These are phyloP conservation scores for Dioctria linearis DNA, from an alignment of 2,888 invertebrate species.

Conservation along the genomic window DNA sequence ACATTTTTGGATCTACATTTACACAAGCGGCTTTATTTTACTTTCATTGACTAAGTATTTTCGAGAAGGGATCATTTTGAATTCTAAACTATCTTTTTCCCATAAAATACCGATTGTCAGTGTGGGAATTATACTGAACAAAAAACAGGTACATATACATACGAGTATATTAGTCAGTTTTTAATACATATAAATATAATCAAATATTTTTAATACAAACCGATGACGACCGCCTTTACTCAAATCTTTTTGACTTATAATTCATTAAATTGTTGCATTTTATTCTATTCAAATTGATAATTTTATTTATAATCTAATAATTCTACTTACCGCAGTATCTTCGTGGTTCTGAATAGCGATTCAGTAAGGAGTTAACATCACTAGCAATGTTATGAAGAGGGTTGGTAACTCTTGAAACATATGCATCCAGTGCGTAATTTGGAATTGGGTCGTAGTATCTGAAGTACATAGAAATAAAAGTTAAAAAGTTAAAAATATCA, in stretches of 20 bases:
- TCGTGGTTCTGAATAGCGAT: slow-evolving; percentile 80
- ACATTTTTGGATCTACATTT: slow-evolving; percentile 19
- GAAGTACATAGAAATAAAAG: slow-evolving; percentile 58
- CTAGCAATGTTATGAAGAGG: slow-evolving; percentile 77
- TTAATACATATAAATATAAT: not conserved
- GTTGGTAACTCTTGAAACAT: slow-evolving; percentile 79
- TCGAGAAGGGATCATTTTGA: too few relatives aligned
- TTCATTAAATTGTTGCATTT: too few relatives aligned
- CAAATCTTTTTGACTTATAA: too few relatives aligned
- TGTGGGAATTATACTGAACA: not conserved
- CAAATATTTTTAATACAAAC: slow-evolving; percentile 43
- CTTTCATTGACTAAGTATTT: slow-evolving; percentile 14
- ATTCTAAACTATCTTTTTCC: not conserved
- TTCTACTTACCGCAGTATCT: slow-evolving; percentile 77
- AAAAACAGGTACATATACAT: not conserved
- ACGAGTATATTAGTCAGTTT: not conserved
- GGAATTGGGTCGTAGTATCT: slow-evolving; percentile 75
- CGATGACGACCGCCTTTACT: slow-evolving; percentile 24
- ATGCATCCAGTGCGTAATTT: slow-evolving; percentile 75
- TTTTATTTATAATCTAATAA: too few relatives aligned
- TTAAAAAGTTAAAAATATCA: too few relatives aligned
- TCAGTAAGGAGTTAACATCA: slow-evolving; percentile 75
- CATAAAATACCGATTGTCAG: not conserved
- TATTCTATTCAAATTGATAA: too few relatives aligned
- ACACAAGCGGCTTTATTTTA: slow-evolving; percentile 34